These are phyloP conservation scores for Drosophila grimshawi DNA, from an alignment of 1,140 invertebrate species.

Conservation along the genomic window DNA sequence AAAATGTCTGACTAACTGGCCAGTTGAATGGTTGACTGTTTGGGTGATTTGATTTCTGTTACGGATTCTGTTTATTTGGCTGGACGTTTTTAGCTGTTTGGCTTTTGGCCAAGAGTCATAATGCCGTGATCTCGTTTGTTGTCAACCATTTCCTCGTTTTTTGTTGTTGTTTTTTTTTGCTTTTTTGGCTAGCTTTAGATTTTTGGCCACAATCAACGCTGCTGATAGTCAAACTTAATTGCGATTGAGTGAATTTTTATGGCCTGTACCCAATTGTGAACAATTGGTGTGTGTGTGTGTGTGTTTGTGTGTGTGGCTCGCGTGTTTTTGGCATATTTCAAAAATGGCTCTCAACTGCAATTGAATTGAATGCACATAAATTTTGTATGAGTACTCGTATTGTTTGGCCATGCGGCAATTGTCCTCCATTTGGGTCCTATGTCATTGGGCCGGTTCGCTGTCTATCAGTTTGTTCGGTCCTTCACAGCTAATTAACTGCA, in stretches of 20 bases:
- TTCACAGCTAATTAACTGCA: slow-evolving; percentile 77
- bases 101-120: slow-evolving; percentile 64
- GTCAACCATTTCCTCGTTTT: too few species aligned
- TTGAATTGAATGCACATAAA: slow-evolving; percentile 75
- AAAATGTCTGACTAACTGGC: slow-evolving; percentile 42
- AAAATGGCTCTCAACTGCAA: slow-evolving; percentile 46
- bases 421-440: slow-evolving; percentile 48
- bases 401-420: slow-evolving; percentile 18
- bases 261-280: slow-evolving; percentile 44
- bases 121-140: slow-evolving; percentile 61
- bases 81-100: slow-evolving; percentile 13
- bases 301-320: neutral
- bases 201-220: slow-evolving; percentile 31
- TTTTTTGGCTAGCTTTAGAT: slow-evolving; percentile 16
- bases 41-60: slow-evolving; percentile 40
- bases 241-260: slow-evolving; percentile 76
- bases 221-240: slow-evolving; percentile 68
- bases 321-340: slow-evolving; percentile 69
- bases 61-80: slow-evolving; percentile 45
- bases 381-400: slow-evolving; percentile 35
- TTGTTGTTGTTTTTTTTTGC: too few species aligned
- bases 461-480: slow-evolving; percentile 38
- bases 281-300: slow-evolving; percentile 6
- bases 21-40: slow-evolving; percentile 56
- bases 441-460: slow-evolving; percentile 10